Conservation (phyloP, 2,113 vertebrate species). For the Plotosus lineatus region DNA sequence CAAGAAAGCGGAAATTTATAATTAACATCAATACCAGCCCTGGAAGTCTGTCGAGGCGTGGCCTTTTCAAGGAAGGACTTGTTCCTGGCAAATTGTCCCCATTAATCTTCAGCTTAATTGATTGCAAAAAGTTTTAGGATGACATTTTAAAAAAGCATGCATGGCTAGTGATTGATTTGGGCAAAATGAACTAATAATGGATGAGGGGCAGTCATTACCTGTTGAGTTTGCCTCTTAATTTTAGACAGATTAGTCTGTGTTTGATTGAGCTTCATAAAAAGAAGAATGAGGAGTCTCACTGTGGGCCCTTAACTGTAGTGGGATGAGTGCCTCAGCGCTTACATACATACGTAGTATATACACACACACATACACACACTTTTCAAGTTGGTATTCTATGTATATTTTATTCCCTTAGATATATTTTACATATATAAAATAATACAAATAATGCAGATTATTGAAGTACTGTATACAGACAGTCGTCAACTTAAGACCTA, state of each 20-base stretch:
- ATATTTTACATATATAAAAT: too few relatives aligned
- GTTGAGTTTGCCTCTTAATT: constrained; percentile 69
- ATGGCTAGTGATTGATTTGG: constrained; percentile 74
- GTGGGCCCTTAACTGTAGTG: constrained; percentile 36
- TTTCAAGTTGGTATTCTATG: constrained; percentile 7
- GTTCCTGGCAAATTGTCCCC: constrained; percentile 78
- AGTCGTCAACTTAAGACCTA: too few relatives aligned
- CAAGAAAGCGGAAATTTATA: constrained; percentile 65
- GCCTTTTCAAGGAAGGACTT: constrained; percentile 68
- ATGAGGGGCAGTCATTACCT: constrained; percentile 75
- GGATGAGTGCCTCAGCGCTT: neutral
- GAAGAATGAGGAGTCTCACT: constrained; percentile 50
- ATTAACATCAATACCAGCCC: constrained; percentile 65
- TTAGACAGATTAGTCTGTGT: constrained; percentile 75
- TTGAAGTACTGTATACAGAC: neutral
- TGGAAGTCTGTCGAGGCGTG: constrained; percentile 63
- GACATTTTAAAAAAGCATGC: constrained; percentile 77
- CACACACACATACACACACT: constrained; percentile 16
- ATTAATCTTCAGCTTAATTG: constrained; percentile 81
- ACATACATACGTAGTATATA: neutral
- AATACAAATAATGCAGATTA: neutral
- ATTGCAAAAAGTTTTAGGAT: constrained; percentile 81
- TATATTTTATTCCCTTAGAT: constrained; percentile 17
- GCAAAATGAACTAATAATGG: constrained; percentile 75
- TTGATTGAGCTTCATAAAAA: constrained; percentile 74